Percentiles rank a stretch among this genome's conserved stretches.
These are phyloP conservation scores for Caenorhabditis japonica DNA, from an alignment of 2,888 invertebrate genomes.

Conservation along the genomic window DNA sequence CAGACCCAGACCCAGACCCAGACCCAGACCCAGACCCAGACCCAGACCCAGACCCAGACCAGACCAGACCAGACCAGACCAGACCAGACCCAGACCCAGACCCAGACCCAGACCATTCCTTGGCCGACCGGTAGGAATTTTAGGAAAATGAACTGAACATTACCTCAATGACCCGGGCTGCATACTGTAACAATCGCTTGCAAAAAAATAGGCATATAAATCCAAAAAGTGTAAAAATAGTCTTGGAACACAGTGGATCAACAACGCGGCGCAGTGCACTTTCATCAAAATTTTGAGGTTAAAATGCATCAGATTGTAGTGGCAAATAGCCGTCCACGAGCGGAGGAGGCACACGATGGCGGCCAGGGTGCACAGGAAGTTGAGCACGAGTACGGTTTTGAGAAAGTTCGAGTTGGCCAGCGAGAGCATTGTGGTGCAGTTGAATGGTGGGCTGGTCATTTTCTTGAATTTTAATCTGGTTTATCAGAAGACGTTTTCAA, in stretches of 20 bases:
- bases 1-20: too few species aligned
- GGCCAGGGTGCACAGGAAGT: slow-evolving; percentile 17
- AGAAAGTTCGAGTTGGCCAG: slow-evolving; percentile 30
- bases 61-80: too few species aligned
- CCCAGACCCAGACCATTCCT: too few species aligned
- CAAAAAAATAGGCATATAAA: slow-evolving; percentile 33
- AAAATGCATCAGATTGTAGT: slow-evolving; percentile 37
- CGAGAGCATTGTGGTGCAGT: slow-evolving; percentile 33
- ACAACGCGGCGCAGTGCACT: slow-evolving; percentile 31
- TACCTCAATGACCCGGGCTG: slow-evolving; percentile 29
- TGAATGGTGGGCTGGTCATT: too few species aligned
- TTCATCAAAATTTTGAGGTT: slow-evolving; percentile 36
- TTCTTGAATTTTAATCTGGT: too few species aligned
- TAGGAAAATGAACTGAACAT: too few species aligned
- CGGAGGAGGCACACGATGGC: slow-evolving; percentile 22
- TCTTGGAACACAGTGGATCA: slow-evolving; percentile 34
- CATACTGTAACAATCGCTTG: slow-evolving; percentile 30
- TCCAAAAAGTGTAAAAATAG: slow-evolving; percentile 28
- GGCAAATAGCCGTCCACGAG: slow-evolving; percentile 27
- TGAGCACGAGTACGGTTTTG: slow-evolving; percentile 25
- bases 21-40: too few species aligned
- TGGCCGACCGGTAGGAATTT: too few species aligned
- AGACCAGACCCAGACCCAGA: too few species aligned
- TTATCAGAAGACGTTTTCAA: too few species aligned
- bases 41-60: too few species aligned